These are phyloP conservation scores for Varanus salvator DNA, from an alignment of 2,113 vertebrate species.

Conservation along the genomic window DNA sequence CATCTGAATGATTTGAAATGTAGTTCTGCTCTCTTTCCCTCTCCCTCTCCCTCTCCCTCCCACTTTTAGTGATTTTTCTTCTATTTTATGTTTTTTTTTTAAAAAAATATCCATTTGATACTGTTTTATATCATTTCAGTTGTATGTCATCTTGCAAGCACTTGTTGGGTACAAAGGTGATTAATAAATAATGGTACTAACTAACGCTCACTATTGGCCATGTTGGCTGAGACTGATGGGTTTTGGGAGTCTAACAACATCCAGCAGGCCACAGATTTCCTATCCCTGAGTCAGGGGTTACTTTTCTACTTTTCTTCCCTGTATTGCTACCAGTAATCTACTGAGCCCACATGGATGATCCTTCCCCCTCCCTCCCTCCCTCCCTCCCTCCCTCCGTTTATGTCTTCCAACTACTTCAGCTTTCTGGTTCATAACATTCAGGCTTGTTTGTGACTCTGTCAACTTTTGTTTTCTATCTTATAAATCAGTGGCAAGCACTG, in stretches of 20 bases:
- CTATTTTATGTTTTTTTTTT: neutral
- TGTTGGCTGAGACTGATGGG: neutral
- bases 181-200: neutral
- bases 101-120: neutral
- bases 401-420: neutral
- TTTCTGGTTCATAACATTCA: neutral
- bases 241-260: neutral
- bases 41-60: no score
- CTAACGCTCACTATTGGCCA: neutral
- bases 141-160: neutral
- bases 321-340: neutral
- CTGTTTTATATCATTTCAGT: neutral
- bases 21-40: neutral
- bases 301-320: neutral
- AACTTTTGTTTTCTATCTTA: neutral
- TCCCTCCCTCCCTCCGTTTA: neutral
- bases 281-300: neutral
- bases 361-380: neutral
- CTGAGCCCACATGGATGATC: neutral
- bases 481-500: no score
- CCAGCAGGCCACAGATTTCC: neutral
- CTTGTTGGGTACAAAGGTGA: neutral
- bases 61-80: neutral
- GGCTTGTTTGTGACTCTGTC: neutral
- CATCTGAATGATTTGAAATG: neutral